Evolutionary conservation across 64 coral and sea anemone species (phyloP).

Genomic region (Hydrozoanthus tunicans): DNA sequence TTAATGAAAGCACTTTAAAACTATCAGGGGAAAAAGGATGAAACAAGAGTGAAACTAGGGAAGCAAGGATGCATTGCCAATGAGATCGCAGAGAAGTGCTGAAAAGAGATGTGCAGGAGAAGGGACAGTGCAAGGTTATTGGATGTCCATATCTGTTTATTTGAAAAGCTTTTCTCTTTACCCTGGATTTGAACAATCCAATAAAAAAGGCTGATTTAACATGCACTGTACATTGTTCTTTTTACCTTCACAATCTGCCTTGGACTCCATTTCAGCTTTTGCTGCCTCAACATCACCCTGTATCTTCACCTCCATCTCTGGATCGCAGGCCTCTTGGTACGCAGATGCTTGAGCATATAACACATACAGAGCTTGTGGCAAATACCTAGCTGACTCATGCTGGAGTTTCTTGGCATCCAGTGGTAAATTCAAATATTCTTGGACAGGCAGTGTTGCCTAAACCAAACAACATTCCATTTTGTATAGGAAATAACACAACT

Average conservation of each 20-base stretch:
- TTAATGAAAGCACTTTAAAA: no score
- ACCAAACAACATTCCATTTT: background rate
- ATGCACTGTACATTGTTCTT: no score
- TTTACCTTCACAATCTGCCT: constrained; percentile 63
- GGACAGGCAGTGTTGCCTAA: constrained; percentile 92
- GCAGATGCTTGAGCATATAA: constrained; percentile 90
- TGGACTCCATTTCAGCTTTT: constrained; percentile 88
- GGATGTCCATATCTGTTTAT: no score
- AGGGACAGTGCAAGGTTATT: no score
- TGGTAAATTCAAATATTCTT: constrained; percentile 91
- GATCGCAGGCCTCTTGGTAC: constrained; percentile 93
- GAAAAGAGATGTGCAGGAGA: no score
- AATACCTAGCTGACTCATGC: constrained; percentile 89
- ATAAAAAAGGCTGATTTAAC: no score
- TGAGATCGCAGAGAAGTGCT: no score
- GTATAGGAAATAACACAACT: background rate
- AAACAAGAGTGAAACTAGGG: no score
- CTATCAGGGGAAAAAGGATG: no score
- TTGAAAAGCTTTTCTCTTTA: no score
- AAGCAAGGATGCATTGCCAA: no score
- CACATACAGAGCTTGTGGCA: constrained; percentile 82
- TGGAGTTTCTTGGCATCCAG: constrained; percentile 82
- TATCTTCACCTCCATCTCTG: constrained; percentile 77
- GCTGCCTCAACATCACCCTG: constrained; percentile 93
- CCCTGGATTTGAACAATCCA: no score